phyloP scores from a whole-genome alignment of 1,140 invertebrate genomes.

The Sarcophaga bullata region DNA sequence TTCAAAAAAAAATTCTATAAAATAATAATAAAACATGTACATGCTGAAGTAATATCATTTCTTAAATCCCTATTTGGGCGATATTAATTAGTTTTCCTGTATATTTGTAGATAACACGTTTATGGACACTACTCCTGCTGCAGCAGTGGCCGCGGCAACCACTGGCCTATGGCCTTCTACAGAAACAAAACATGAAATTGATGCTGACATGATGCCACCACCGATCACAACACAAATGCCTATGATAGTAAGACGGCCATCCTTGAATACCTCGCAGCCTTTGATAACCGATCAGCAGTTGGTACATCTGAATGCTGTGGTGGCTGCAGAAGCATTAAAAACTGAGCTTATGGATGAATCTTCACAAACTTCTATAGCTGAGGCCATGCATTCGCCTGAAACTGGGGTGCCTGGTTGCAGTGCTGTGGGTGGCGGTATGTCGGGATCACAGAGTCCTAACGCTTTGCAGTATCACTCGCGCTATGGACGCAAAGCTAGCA shows the following conservation, averaged over 20 bases:
- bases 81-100: slow-evolving; percentile 49
- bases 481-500: slow-evolving; percentile 54
- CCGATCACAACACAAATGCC: slow-evolving; percentile 68
- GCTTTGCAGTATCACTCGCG: slow-evolving; percentile 54
- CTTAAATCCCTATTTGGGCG: slow-evolving; percentile 25
- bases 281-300: slow-evolving; percentile 63
- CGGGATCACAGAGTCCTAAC: slow-evolving; percentile 55
- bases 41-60: slow-evolving; percentile 30
- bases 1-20: not conserved
- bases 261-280: slow-evolving; percentile 59
- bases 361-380: slow-evolving; percentile 69
- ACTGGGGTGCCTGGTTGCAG: slow-evolving; percentile 45
- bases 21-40: not conserved
- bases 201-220: slow-evolving; percentile 72
- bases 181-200: slow-evolving; percentile 67
- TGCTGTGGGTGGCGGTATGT: slow-evolving; percentile 34
- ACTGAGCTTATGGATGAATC: slow-evolving; percentile 79
- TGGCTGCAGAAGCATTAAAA: slow-evolving; percentile 70
- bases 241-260: slow-evolving; percentile 69
- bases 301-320: slow-evolving; percentile 53
- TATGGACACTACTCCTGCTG: slow-evolving; percentile 55
- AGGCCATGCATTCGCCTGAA: slow-evolving; percentile 49
- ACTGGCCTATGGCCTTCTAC: slow-evolving; percentile 39
- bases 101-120: slow-evolving; percentile 59
- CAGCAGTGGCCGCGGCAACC: slow-evolving; percentile 27